phyloP scores from a whole-genome alignment of 2,797 vertebrate species.

The Botia almorhae region DNA sequence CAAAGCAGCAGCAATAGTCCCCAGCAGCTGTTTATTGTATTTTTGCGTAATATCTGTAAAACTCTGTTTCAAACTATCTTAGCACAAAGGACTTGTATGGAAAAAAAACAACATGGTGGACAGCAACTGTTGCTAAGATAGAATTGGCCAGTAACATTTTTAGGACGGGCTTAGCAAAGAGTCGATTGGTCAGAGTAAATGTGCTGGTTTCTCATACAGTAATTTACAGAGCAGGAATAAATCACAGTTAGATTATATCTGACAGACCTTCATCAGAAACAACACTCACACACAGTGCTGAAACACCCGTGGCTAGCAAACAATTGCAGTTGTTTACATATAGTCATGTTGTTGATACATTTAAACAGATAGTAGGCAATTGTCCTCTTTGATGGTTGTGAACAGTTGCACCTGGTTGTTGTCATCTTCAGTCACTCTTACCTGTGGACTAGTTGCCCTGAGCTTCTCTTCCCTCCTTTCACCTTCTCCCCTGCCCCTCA shows the following conservation, averaged over 20 bases:
- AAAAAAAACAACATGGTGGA: background rate
- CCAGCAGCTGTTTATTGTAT: too few species aligned
- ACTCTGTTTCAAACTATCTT: too few species aligned
- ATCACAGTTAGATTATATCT: background rate
- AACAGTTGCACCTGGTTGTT: conserved; percentile 82
- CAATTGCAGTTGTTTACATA: background rate
- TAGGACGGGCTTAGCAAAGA: conserved; percentile 9
- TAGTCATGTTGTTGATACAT: conserved; percentile 18
- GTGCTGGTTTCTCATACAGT: background rate
- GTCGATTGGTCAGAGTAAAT: background rate
- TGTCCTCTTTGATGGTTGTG: conserved; percentile 71
- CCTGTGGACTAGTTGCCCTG: conserved; percentile 54
- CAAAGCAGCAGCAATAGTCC: too few species aligned
- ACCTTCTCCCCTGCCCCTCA: conserved; percentile 65
- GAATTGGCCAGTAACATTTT: background rate
- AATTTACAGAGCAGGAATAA: background rate
- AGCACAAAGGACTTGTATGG: background rate
- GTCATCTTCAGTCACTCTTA: conserved; percentile 71
- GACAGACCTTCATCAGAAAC: too few species aligned
- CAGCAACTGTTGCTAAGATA: background rate
- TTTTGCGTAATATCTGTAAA: too few species aligned
- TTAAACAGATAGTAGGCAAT: conserved; percentile 42
- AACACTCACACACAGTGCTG: background rate
- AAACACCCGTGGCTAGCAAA: background rate
- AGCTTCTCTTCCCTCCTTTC: conserved; percentile 75